A percentile compares a stretch with the other conserved stretches of the same genome.
Conservation (phyloP, 2,797 vertebrate species). For the Neosilurus mollespiculum region DNA sequence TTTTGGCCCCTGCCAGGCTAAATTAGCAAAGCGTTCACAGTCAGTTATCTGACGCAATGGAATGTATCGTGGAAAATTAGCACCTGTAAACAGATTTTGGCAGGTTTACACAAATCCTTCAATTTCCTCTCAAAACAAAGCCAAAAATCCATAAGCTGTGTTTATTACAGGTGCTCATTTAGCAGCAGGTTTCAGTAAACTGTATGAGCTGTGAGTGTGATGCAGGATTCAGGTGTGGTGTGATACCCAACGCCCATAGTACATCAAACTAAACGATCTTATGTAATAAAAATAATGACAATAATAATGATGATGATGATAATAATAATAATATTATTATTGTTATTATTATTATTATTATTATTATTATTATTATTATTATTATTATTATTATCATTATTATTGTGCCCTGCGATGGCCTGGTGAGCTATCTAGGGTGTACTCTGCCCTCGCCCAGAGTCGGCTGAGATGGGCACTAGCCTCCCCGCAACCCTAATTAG, state of each 20-base stretch:
- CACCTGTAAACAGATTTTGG: slow-evolving; percentile 37
- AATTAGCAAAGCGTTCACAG: slow-evolving; percentile 27
- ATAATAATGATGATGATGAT: too few species aligned
- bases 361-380: too few species aligned
- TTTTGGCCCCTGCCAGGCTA: slow-evolving; percentile 37
- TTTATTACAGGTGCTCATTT: slow-evolving; percentile 25
- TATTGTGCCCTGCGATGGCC: too few species aligned
- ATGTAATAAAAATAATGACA: too few species aligned
- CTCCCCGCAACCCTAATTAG: too few species aligned
- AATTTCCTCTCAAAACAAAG: slow-evolving; percentile 23
- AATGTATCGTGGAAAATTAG: slow-evolving; percentile 29
- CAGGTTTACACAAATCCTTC: slow-evolving; percentile 31
- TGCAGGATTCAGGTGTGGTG: neutral
- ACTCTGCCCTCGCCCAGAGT: too few species aligned
- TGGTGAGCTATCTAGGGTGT: too few species aligned
- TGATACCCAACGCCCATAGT: neutral
- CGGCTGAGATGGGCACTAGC: too few species aligned
- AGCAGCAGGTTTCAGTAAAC: slow-evolving; percentile 14
- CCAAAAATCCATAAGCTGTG: slow-evolving; percentile 10
- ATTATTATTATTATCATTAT: too few species aligned
- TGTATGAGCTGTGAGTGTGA: neutral
- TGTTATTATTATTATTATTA: too few species aligned
- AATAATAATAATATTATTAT: too few species aligned
- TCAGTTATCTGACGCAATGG: slow-evolving; percentile 29
- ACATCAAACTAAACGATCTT: neutral